Evolutionary conservation across 2,797 vertebrate species (phyloP), one percentile per base, ranked within the genome.

Genomic region (Zalophus californianus): DNA sequence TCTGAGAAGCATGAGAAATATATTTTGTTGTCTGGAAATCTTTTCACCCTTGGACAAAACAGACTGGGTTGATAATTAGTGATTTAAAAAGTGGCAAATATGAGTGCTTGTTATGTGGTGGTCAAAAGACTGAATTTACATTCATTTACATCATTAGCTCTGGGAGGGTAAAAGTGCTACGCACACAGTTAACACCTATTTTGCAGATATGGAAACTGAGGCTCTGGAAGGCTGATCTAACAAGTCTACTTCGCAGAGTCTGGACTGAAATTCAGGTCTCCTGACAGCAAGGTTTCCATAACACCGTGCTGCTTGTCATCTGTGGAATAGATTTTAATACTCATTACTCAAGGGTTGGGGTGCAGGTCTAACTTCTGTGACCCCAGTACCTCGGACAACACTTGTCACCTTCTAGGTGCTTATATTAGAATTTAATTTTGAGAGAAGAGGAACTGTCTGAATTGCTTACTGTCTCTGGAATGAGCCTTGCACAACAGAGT

Each of bases 1-100:
- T 68, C 50, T 50, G 94, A 92, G 86, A 92, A 92, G 29, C 35
- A 44, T 7, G 52, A 72, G 66, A 82, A 60, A 62, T 50, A 8
- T 8, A 75, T 70, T 83, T 86, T 29, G 62, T 82, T 75, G 27
- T 78, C 75, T 84, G 64, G n/a, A 70, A 94, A 90, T 91, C 70
- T 80, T 75, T 73, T 85, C 13, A 86, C 20, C 11, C 29, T n/a
- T 52, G 82, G 56, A 75, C 35, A 90, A 93, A 70, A 56, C 11
- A 75, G 68, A 23, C 83, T 50, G 50, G 44, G 25, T 44, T 70
- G 58, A 32, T 41, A 60, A 82, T 48, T 29, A 68, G 48, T 78
- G 60, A 86, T 64, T 38, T 14, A 56, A 79, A 92, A 78, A 2
- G 48, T 52, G 25, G 25, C 64, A 68, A 58, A 41, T 27, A 10